Evolutionary conservation across 2,888 invertebrate species (phyloP).

Genomic region (Neoaliturus tenellus): DNA sequence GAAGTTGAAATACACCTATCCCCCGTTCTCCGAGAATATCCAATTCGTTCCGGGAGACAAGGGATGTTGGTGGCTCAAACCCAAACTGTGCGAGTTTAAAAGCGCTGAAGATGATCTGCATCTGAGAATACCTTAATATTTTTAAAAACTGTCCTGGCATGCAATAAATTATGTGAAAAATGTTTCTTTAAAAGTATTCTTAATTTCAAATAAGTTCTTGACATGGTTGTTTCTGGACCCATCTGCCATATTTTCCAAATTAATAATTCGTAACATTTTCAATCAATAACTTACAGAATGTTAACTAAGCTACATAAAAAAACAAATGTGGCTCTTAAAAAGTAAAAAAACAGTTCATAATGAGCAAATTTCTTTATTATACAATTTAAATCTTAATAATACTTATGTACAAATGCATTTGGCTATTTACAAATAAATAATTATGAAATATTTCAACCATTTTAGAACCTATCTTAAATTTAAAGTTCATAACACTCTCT

Average conservation of each 20-base stretch:
- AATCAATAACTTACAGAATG: too few relatives aligned
- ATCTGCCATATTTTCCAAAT: too few relatives aligned
- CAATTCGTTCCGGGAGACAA: conserved; percentile 24
- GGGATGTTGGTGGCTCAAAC: conserved; percentile 30
- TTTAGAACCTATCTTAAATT: not conserved
- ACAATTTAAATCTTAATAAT: not conserved
- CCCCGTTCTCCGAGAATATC: conserved; percentile 41
- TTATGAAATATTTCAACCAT: not conserved
- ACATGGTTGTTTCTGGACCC: too few relatives aligned
- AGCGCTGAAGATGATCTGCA: not conserved
- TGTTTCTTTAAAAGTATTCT: too few relatives aligned
- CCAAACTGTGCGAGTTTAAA: not conserved
- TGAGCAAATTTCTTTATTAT: conserved; percentile 14
- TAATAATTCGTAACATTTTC: too few relatives aligned
- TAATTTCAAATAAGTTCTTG: too few relatives aligned
- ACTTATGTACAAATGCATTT: not conserved
- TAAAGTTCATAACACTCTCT: not conserved
- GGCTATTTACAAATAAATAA: not conserved
- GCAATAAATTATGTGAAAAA: not conserved
- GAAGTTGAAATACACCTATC: conserved; percentile 2
- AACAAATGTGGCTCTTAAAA: not conserved
- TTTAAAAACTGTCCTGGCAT: not conserved
- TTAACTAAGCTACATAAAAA: too few relatives aligned
- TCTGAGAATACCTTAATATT: not conserved
- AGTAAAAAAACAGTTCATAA: not conserved